Base-by-base conservation (phyloP, 2,888 invertebrate genomes). In the Cybosia mesomella region DNA sequence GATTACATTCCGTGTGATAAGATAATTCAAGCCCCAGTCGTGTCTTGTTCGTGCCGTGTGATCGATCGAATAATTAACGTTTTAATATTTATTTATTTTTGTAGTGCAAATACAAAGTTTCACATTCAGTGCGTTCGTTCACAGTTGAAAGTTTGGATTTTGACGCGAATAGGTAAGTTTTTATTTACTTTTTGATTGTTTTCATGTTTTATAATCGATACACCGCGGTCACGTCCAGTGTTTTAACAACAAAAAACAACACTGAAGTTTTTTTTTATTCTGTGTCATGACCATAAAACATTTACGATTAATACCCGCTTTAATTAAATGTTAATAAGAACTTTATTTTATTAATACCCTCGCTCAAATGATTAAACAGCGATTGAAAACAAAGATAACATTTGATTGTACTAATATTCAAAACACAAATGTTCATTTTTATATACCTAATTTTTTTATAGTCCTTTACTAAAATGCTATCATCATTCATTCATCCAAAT, bases 21-120 rank as follows among this genome's bases (percentile, higher is more conserved):
- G 90, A 92, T 92, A 88, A 86, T 79, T 73, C 55, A 71, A 54
- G 64, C 66, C 55, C 69, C 85, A 87, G 83, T 87, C 86, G 89
- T 87, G 87, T 79, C 84, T 89, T 89, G 89, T 81, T 79, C 90
- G 91, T 92, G 91, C 74, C 81, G 82, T 88, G 93, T 92, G 91
- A 88, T 89, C 81, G 86, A 88, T 87, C 81, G 83, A 80, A 79
- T 80, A 79, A 78, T 83, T 81, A 86, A 82, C 83, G 68, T 65
- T 73, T 58, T 73, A 68, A 59, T 67, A 73, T 71, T 70, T 66
- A 72, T 70, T 69, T 63, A 68, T 75, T 74, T 82, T 82, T 75
- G 64, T 77, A 85, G 87, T 88, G 89, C 83, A 83, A n/a, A 58
- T 88, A 83, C 80, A 80, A 80, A 86, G 83, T 87, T 88, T 87